A percentile compares a stretch with the other conserved stretches of the same genome.
Conservation (phyloP, 2,113 vertebrate genomes). For the Hystrix brachyura region DNA sequence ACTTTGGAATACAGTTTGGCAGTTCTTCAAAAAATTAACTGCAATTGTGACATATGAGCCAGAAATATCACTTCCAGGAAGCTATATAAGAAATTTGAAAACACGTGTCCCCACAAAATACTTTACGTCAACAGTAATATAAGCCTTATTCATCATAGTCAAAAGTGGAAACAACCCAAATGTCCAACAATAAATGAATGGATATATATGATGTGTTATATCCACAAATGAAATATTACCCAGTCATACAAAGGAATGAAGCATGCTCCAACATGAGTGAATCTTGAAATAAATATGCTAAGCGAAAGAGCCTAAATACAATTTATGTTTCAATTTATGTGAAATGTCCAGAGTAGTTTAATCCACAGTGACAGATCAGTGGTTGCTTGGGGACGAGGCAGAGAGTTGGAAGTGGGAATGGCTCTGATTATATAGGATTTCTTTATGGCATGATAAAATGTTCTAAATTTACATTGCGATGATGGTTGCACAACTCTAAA, state of each 20-base stretch:
- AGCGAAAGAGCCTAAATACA: not conserved
- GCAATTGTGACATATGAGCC: not conserved
- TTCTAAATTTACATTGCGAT: not conserved
- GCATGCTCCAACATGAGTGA: not conserved
- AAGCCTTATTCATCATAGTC: not conserved
- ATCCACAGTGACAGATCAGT: not conserved
- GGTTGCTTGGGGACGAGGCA: not conserved
- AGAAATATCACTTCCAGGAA: not conserved
- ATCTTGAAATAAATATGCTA: slow-evolving; percentile 21
- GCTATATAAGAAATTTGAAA: slow-evolving; percentile 3
- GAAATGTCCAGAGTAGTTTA: not conserved
- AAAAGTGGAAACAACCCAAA: not conserved
- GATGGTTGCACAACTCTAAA: not conserved
- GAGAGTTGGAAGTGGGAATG: not conserved
- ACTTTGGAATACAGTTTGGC: not conserved
- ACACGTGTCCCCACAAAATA: not conserved
- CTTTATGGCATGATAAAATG: not conserved
- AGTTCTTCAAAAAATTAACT: not conserved
- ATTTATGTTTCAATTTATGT: not conserved
- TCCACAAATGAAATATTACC: not conserved
- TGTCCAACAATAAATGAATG: not conserved
- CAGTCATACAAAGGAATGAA: slow-evolving; percentile 12
- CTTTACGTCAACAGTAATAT: not conserved
- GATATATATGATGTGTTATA: not conserved
- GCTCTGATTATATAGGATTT: not conserved